Evolutionary conservation across 2,113 vertebrate species (phyloP), one percentile per base, ranked within the genome.

Genomic region (Pseudopodoces humilis): DNA sequence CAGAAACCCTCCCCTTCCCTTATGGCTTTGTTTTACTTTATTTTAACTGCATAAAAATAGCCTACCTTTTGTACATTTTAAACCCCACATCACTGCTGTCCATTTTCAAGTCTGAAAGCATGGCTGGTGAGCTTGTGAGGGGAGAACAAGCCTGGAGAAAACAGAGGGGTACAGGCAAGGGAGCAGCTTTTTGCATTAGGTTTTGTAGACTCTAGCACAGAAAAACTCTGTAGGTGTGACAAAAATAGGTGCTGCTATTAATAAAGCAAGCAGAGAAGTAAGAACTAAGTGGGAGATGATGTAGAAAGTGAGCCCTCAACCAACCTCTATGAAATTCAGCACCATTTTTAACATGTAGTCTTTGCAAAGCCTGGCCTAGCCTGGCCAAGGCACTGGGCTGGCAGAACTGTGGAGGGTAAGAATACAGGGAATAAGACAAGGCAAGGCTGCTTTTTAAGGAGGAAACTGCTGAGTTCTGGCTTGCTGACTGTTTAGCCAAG

Each of bases 231-330:
- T 71, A 65, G 25, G 60, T 60, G 24, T 69, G 56, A 35, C 76
- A 93, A 64, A 92, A 90, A 72, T 83, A 94, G 52, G 52, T 88
- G 27, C 55, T 46, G 41, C 76, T 92, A 70, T 90, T 83, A 88
- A 86, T 70, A 74, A 93, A 58, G 39, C n/a, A 83, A 68, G 55
- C 2, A 6, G 13, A 84, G 62, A 90, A 82, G 18, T 71, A 49
- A 46, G 60, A 79, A 71, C 15, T 6, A 67, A 68, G 49, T 46
- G 37, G 30, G 71, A 94, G 63, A 23, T 65, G 27, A n/a, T 72
- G 16, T 5, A 31, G 50, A 75, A 83, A 65, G 21, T 55, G n/a
- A 59, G 37, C 37, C 20, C 18, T 75, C 9, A 0, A 17, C 10
- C 9, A 0, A 17, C 12, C 13, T 62, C 43, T 30, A 3, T 43